A percentile compares a stretch with the other conserved stretches of the same genome.
phyloP scores from a whole-genome alignment of 2,888 invertebrate genomes.

The Crossocerus cetratus region DNA sequence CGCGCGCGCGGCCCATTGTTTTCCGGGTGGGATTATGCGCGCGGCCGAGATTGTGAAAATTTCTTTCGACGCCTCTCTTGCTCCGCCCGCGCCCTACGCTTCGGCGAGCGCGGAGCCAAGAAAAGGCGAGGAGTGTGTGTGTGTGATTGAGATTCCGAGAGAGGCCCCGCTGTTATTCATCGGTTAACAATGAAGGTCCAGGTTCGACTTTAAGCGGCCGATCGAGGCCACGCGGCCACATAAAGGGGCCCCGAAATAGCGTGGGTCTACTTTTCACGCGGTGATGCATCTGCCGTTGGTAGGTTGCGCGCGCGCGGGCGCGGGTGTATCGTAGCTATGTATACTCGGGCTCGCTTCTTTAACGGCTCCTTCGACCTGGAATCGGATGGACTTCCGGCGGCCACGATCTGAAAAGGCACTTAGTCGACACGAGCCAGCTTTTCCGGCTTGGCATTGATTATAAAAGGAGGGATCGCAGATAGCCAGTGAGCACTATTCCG shows the following conservation, averaged over 20 bases:
- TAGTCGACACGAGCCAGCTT: slow-evolving; percentile 50
- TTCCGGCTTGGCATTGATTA: slow-evolving; percentile 39
- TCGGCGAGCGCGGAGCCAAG: neutral
- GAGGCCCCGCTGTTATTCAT: slow-evolving; percentile 48
- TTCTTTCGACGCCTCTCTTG: slow-evolving; percentile 33
- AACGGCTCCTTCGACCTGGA: slow-evolving; percentile 37
- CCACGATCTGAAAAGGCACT: slow-evolving; percentile 66
- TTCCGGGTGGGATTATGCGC: slow-evolving; percentile 48
- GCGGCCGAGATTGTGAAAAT: slow-evolving; percentile 48
- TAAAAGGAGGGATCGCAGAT: neutral
- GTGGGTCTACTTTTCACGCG: slow-evolving; percentile 24
- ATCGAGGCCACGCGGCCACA: slow-evolving; percentile 45
- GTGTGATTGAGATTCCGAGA: slow-evolving; percentile 56
- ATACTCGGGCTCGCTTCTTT: neutral
- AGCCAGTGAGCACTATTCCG: neutral
- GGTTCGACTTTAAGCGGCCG: slow-evolving; percentile 14
- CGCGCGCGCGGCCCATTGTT: slow-evolving; percentile 62
- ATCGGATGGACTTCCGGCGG: slow-evolving; percentile 61
- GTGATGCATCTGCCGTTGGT: neutral
- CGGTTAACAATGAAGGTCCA: slow-evolving; percentile 39
- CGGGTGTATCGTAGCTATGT: too few species aligned
- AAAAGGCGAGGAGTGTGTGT: slow-evolving; percentile 15
- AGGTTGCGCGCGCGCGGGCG: slow-evolving; percentile 13
- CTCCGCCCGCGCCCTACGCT: neutral
- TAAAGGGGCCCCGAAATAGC: slow-evolving; percentile 29